These are phyloP conservation scores for Stegostoma tigrinum DNA, from an alignment of 2,113 vertebrate species.

Conservation along the genomic window DNA sequence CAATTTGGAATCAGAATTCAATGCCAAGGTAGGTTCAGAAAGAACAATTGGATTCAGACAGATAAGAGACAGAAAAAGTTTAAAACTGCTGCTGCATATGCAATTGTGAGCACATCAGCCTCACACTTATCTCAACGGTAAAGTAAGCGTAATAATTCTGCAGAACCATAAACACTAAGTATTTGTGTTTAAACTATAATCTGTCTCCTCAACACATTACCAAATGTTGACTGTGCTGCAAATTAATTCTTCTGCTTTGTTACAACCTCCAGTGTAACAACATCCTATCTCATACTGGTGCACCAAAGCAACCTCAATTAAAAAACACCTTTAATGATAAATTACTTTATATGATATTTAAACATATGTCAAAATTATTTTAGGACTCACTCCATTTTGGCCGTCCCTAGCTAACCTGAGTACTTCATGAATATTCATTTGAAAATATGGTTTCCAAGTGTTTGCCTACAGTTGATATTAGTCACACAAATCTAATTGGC, in stretches of 20 bases:
- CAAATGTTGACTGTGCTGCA: not conserved
- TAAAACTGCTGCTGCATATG: not conserved
- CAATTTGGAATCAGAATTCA: not conserved
- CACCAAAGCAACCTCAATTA: not conserved
- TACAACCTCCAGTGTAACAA: not conserved
- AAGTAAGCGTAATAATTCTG: not conserved
- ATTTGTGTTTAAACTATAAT: constrained; percentile 12
- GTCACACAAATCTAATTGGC: not conserved
- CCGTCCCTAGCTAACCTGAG: not conserved
- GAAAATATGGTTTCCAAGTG: not conserved
- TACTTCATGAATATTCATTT: not conserved
- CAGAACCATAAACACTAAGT: not conserved
- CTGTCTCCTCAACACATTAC: not conserved
- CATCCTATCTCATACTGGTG: not conserved
- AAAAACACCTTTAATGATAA: not conserved
- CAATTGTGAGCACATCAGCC: not conserved
- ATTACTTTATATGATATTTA: not conserved
- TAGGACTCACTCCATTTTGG: not conserved
- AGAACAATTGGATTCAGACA: not conserved
- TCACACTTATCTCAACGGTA: not conserved
- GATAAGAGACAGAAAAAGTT: not conserved
- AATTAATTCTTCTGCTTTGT: not conserved
- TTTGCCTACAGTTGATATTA: not conserved
- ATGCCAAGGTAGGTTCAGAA: not conserved
- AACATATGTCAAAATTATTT: not conserved